Base-by-base conservation (phyloP, 2,797 vertebrate species). In the Euthynnus affinis region DNA sequence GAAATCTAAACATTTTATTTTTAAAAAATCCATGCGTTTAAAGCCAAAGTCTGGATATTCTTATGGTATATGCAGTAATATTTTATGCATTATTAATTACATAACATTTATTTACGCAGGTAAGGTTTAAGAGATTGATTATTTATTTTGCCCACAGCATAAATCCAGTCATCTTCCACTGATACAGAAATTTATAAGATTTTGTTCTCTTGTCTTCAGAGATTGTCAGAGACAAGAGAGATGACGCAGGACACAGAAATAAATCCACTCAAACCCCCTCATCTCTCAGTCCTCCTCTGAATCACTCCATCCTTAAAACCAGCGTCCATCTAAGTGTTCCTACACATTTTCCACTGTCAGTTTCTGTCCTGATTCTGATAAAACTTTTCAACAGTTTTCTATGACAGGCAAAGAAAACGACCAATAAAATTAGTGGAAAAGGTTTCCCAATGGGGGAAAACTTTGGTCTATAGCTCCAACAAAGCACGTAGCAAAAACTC, bases 91-190 rank as follows among this genome's bases (percentile, higher is more conserved):
- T 44, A 63, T 14, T 40, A 58, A 37, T 72, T 48, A 44, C 6
- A 5, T 18, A 56, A 77, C 32, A 40, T 32, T 32, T 29, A 37
- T 48, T 29, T 53, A 67, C 32, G 52, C 22, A 27, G 25, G 6
- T 63, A 2, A 55, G 15, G 49, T 63, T 46, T 29, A 55, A 80
- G 29, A 78, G 25, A 74, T 14, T 9, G 55, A 23, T 27, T 42
- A 1, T 14, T 71, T 8, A 64, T 14, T 49, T 49, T 40, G 67
- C 71, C 72, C 40, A 23, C 52, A 51, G 22, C 10, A 34, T 32
- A 52, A 72, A 78, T 53, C 10, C 27, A 55, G 25, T 59, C n/a
- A 65, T 51, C 17, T 65, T 40, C 37, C 10, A 48, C 65, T 65
- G 58, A 74, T 76, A 79, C 37, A 62, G 13, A 42, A 46, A 20